Base-by-base conservation (phyloP, 2,888 invertebrate genomes). In the Amaurobius ferox region DNA sequence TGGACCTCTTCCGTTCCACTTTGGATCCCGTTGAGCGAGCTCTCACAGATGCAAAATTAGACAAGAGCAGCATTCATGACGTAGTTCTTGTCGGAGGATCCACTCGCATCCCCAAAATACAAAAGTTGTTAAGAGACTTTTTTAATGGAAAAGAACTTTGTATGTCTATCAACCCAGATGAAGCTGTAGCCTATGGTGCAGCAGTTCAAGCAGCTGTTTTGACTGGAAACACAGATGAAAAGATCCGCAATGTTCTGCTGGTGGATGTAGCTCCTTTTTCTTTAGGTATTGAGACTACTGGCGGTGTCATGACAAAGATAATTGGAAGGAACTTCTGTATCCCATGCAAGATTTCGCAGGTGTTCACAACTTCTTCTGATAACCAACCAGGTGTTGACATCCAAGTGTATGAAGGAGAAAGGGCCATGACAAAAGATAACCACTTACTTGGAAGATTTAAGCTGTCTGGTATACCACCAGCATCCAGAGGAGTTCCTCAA, bases 341-440 rank as follows among this genome's bases (percentile, higher is more conserved):
- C 89, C 95, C 95, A 0, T 94, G 94, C 89, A 95, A 95, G 88
- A 94, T 94, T 91, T 92, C 94, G 0, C 94, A 95, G 90, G 94
- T 94, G 0, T 98, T 98, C 91, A 96, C 97, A 1, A 98, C 98
- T 0, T 97, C 97, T 91, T 93, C 96, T 19, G 97, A 98, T 92
- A 97, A 97, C 90, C 98, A 98, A 91, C 95, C 96, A 23, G 96
- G 96, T 48, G 97, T 97, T 0, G 95, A 95, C 39, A 96, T 97
- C 89, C 95, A 95, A 92, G 95, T 91, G 0, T 96, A 1, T 90
- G 96, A 96, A 91, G 95, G 95, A 39, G 95, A 95, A 91, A 92
- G 96, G 40, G 95, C 96, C 23, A 95, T 97, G 96, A 97, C 97
- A 7, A 96, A 94, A 91, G 97, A 97, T 90, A 97, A 97, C 91